These are phyloP conservation scores for Nephrotoma appendiculata DNA, from an alignment of 2,888 invertebrate genomes.

Conservation along the genomic window DNA sequence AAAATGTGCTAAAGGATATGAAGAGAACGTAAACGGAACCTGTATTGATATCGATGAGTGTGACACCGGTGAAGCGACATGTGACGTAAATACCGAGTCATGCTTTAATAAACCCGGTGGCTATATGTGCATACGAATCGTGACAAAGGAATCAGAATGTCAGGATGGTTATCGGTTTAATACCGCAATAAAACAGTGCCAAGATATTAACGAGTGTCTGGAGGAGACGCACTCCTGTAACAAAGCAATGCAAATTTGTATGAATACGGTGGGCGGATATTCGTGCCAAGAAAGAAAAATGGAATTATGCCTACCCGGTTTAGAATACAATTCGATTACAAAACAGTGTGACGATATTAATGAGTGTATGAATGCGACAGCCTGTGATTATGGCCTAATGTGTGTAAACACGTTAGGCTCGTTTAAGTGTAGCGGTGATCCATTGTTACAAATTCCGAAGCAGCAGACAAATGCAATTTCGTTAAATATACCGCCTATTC, in stretches of 20 bases:
- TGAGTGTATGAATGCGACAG: slow-evolving; percentile 49
- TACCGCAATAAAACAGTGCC: slow-evolving; percentile 37
- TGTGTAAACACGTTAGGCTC: slow-evolving; percentile 66
- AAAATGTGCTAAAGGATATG: slow-evolving; percentile 34
- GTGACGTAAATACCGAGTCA: slow-evolving; percentile 40
- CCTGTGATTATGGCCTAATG: slow-evolving; percentile 40
- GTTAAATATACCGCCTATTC: background rate
- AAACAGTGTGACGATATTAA: slow-evolving; percentile 60
- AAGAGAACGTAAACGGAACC: slow-evolving; percentile 25
- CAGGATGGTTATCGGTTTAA: slow-evolving; percentile 40
- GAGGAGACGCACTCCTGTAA: slow-evolving; percentile 49
- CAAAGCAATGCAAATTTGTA: slow-evolving; percentile 48
- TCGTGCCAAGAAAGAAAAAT: slow-evolving; percentile 52
- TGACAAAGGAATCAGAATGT: slow-evolving; percentile 18
- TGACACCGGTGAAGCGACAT: slow-evolving; percentile 50
- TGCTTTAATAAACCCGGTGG: slow-evolving; percentile 58
- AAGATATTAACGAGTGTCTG: slow-evolving; percentile 62
- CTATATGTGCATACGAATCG: slow-evolving; percentile 38
- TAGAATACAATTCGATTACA: slow-evolving; percentile 39
- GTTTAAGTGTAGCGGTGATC: slow-evolving; percentile 42
- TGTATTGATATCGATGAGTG: slow-evolving; percentile 59
- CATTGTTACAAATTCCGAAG: slow-evolving; percentile 11
- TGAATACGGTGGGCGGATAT: slow-evolving; percentile 56
- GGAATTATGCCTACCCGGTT: slow-evolving; percentile 46
- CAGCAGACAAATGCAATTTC: background rate